A percentile compares a stretch with the other conserved stretches of the same genome.
These are phyloP conservation scores for Eulimnadia texana DNA, from an alignment of 1,140 invertebrate genomes.

Conservation along the genomic window DNA sequence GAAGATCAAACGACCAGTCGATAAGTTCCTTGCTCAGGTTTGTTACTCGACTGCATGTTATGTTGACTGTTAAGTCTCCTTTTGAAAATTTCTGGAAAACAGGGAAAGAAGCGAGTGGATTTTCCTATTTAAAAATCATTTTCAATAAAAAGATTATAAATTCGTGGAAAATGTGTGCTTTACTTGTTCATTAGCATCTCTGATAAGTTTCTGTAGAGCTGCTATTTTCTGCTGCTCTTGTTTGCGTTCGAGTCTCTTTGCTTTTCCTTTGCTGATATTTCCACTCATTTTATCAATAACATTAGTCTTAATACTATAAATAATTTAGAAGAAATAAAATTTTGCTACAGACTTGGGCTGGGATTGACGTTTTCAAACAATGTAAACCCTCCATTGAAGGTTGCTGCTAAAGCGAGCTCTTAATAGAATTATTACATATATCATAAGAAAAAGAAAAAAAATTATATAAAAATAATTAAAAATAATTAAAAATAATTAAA, in stretches of 20 bases:
- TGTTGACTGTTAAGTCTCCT: slow-evolving; percentile 26
- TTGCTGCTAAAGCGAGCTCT: no score
- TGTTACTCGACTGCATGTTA: slow-evolving; percentile 31
- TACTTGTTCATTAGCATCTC: neutral
- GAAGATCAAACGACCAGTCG: slow-evolving; percentile 46
- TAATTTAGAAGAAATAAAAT: no score
- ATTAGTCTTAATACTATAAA: no score
- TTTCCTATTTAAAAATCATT: slow-evolving; percentile 15
- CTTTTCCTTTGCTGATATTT: neutral
- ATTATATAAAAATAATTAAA: no score
- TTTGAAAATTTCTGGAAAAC: slow-evolving; percentile 27
- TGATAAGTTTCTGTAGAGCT: neutral
- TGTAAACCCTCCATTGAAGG: no score
- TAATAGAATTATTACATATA: no score
- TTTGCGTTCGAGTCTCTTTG: neutral
- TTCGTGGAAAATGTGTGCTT: neutral
- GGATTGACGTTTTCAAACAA: no score
- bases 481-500: no score
- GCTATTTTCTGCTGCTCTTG: neutral
- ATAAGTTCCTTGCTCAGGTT: slow-evolving; percentile 30
- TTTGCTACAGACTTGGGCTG: no score
- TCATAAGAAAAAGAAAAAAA: no score
- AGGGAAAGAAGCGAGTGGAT: slow-evolving; percentile 22
- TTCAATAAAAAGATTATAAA: neutral
- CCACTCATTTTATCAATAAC: neutral